Evolutionary conservation across 2,113 vertebrate species (phyloP), one percentile per base, ranked within the genome.

Genomic region (Bos javanicus): DNA sequence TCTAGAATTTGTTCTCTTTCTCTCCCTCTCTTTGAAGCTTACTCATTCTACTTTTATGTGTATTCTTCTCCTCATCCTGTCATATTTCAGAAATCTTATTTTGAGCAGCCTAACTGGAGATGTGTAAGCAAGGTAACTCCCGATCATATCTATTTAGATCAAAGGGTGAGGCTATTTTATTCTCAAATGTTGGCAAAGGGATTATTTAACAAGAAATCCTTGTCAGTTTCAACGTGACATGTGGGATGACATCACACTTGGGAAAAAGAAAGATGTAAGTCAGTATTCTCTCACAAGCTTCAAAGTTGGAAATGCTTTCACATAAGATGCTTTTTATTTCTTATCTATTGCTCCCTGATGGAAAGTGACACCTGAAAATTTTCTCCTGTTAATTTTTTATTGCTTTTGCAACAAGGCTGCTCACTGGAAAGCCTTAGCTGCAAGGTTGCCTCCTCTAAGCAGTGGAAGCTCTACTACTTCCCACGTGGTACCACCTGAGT

Each of bases 161-260:
- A 98, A 98, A 99, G 97, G 98, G 97, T 91, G 93, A 90, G 98
- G 97, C 98, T 98, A 98, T 39, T 39, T 80, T 50, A 50, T 97
- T 98, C 98, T 98, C 98, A 81, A 93, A 98, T 98, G 98, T 98
- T 98, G 98, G 96, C 98, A 98, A 98, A 98, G 96, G 97, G 98
- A 98, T 99, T 98, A 98, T 98, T 98, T 98, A 98, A 98, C 97
- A 98, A 98, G 98, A 98, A 98, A 98, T 98, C 96, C 96, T 98
- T 97, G 95, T 98, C 96, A 90, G 97, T 98, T 98, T 98, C 98
- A 98, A 60, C 64, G 97, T 98, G 98, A 98, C 97, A 97, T 92
- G 92, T 74, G 98, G 98, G 98, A 98, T 97, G 98, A 98, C 97
- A 98, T 97, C 97, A 97, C 95, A 97, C 97, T 98, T 98, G 98